Percentiles rank a stretch among this genome's conserved stretches.
Evolutionary conservation across 2,888 invertebrate species (phyloP).

Genomic region (Nephrotoma flavescens): DNA sequence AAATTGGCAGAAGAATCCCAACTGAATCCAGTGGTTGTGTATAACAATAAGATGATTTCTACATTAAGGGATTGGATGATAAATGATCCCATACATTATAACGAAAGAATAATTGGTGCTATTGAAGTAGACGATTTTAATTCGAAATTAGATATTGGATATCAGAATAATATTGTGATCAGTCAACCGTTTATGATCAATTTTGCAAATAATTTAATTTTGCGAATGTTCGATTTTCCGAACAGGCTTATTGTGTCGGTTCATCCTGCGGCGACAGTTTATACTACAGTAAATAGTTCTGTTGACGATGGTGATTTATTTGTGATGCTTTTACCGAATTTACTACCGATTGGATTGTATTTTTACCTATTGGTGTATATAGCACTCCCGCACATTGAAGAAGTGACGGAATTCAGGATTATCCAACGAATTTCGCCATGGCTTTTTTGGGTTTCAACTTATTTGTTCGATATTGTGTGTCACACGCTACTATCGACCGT

Average conservation of each 20-base stretch:
- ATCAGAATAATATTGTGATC: background rate
- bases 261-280: background rate
- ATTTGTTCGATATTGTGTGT: conserved; percentile 38
- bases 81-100: conserved; percentile 23
- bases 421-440: conserved; percentile 45
- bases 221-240: background rate
- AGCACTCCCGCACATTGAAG: conserved; percentile 47
- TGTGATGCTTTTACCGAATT: background rate
- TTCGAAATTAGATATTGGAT: background rate
- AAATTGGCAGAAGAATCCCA: background rate
- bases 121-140: conserved; percentile 16
- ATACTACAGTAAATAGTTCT: background rate
- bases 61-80: background rate
- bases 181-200: background rate
- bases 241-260: background rate
- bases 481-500: conserved; percentile 21
- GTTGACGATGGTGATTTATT: background rate
- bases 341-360: conserved; percentile 19
- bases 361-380: conserved; percentile 35
- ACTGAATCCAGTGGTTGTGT: background rate
- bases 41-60: background rate
- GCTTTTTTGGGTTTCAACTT: conserved; percentile 48
- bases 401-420: conserved; percentile 44
- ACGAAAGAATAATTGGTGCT: conserved; percentile 25
- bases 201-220: background rate